phyloP scores from a whole-genome alignment of 1,140 invertebrate species.

The Anadara kagoshimensis region DNA sequence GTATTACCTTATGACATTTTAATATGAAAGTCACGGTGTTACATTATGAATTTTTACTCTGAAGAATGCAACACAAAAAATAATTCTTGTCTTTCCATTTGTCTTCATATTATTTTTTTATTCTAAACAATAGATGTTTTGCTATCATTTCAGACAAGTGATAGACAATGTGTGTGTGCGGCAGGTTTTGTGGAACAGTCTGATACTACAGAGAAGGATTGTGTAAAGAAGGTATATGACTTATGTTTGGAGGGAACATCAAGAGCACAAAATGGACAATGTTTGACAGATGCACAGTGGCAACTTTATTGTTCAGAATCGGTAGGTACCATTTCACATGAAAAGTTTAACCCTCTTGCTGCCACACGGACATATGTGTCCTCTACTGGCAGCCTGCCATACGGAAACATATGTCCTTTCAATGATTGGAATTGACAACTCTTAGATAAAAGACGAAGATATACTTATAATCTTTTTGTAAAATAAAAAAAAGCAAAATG shows the following conservation, averaged over 20 bases:
- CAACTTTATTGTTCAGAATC: constrained; percentile 50
- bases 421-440: too few relatives aligned
- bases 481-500: too few relatives aligned
- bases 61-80: not conserved
- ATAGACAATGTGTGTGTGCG: constrained; percentile 64
- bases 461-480: too few relatives aligned
- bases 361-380: too few relatives aligned
- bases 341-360: too few relatives aligned
- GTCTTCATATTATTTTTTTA: not conserved
- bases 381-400: too few relatives aligned
- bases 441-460: too few relatives aligned
- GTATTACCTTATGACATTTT: too few relatives aligned
- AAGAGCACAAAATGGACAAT: constrained; percentile 60
- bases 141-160: constrained; percentile 56
- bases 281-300: constrained; percentile 54
- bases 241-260: constrained; percentile 56
- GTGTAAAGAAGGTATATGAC: constrained; percentile 66
- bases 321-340: too few relatives aligned
- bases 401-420: too few relatives aligned
- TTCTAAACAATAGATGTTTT: not conserved
- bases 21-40: too few relatives aligned
- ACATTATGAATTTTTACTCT: not conserved
- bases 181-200: constrained; percentile 55
- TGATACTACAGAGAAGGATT: constrained; percentile 47
- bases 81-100: not conserved